Percentiles rank a stretch among this genome's conserved stretches.
Conservation (phyloP, 2,113 vertebrate species). For the Dipodomys spectabilis region DNA sequence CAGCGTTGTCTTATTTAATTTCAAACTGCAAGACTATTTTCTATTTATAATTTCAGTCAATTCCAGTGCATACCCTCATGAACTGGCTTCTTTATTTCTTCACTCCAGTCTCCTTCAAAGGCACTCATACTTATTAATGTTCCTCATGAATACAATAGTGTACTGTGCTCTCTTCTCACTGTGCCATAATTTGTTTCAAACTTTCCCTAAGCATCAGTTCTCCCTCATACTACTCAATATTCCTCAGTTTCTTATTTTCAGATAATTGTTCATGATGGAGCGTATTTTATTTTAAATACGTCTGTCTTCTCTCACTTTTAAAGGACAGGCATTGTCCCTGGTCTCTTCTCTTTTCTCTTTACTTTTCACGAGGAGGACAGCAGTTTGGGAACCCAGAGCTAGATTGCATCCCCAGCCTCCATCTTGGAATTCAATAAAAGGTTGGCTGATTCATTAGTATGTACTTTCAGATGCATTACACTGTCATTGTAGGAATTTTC, state of each 20-base stretch:
- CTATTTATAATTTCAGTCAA: not conserved
- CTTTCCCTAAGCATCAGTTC: not conserved
- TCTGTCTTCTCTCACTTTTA: conserved; percentile 5
- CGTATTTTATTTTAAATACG: conserved; percentile 33
- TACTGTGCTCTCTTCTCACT: not conserved
- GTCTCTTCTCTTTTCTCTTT: not conserved
- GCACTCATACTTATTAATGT: not conserved
- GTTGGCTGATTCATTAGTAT: not conserved
- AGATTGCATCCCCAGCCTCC: not conserved
- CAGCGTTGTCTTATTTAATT: not conserved
- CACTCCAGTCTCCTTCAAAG: conserved; percentile 4
- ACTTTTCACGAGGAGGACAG: not conserved
- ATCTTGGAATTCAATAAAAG: not conserved
- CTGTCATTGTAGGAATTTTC: conserved; percentile 20
- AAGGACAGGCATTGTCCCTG: not conserved
- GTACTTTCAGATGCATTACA: not conserved
- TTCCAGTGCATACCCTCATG: not conserved
- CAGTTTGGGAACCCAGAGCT: too few relatives aligned
- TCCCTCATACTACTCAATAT: not conserved
- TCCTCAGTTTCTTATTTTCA: not conserved
- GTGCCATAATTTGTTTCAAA: not conserved
- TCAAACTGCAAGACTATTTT: not conserved
- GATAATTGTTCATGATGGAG: not conserved
- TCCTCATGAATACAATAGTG: not conserved
- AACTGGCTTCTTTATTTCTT: not conserved